These are phyloP conservation scores for Phaonia tiefii DNA, from an alignment of 2,888 invertebrate genomes.

Conservation along the genomic window DNA sequence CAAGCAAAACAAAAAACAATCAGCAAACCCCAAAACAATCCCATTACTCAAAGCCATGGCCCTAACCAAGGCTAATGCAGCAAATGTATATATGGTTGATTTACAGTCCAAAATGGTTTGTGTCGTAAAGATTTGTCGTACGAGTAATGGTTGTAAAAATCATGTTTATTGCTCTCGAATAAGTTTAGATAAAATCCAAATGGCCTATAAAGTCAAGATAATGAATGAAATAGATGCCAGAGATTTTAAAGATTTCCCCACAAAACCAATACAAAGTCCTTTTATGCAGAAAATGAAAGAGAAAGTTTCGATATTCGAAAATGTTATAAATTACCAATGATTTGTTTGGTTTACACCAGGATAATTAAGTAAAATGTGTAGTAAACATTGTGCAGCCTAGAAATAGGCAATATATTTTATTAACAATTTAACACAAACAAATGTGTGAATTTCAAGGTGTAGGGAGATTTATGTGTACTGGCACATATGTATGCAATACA, in stretches of 20 bases:
- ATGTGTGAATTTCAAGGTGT: background rate
- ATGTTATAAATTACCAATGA: background rate
- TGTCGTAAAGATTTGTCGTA: background rate
- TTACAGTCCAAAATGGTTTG: too few species aligned
- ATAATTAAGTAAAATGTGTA: slow-evolving; percentile 1
- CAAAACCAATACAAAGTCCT: background rate
- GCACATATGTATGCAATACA: too few species aligned
- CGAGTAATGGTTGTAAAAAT: slow-evolving; percentile 1
- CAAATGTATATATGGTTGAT: too few species aligned
- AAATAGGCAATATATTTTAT: background rate
- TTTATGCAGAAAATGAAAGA: background rate
- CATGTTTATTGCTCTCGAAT: slow-evolving; percentile 1
- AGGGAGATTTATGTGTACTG: too few species aligned
- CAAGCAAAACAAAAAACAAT: background rate
- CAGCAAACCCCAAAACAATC: background rate
- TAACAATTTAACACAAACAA: background rate
- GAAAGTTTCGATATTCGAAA: background rate
- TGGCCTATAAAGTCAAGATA: slow-evolving; percentile 6
- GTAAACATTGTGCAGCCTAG: background rate
- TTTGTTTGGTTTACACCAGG: background rate
- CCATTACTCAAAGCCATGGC: slow-evolving; percentile 14
- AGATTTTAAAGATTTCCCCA: background rate
- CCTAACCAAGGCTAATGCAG: background rate
- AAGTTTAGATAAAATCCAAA: slow-evolving; percentile 20
- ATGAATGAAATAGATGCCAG: background rate